phyloP scores from a whole-genome alignment of 2,113 vertebrate species.

The Empidonax traillii region DNA sequence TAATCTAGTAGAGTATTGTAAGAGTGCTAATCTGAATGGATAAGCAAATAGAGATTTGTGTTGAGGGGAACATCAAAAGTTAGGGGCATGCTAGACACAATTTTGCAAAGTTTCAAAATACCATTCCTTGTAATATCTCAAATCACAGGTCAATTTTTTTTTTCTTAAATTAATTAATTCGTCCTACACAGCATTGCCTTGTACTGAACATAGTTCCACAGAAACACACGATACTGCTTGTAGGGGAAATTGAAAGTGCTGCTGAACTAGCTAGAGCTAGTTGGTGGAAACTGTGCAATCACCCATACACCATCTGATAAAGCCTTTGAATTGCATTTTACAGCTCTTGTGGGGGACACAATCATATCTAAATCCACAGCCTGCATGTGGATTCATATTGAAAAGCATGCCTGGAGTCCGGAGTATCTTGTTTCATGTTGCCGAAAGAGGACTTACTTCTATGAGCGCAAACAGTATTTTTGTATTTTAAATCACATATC shows the following conservation, averaged over 20 bases:
- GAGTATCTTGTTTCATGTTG: background rate
- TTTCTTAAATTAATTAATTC: background rate
- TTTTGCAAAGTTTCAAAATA: background rate
- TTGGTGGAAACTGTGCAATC: background rate
- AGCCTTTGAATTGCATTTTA: background rate
- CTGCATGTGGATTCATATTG: background rate
- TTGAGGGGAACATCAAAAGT: background rate
- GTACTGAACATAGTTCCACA: background rate
- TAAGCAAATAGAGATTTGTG: background rate
- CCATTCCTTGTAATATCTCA: background rate
- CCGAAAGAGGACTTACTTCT: background rate
- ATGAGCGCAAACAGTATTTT: background rate
- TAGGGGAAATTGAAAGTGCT: background rate
- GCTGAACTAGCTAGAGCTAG: background rate
- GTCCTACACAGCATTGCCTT: background rate
- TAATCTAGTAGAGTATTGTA: background rate
- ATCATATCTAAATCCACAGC: background rate
- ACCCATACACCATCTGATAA: background rate
- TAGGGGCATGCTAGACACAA: background rate
- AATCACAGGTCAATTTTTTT: background rate
- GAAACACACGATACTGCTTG: background rate
- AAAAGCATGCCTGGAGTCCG: background rate
- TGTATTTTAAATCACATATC: background rate
- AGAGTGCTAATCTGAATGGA: background rate
- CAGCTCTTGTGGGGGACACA: background rate